Percentiles rank a stretch among this genome's conserved stretches.
These are phyloP conservation scores for Chironomus tepperi DNA, from an alignment of 1,140 invertebrate genomes.

Conservation along the genomic window DNA sequence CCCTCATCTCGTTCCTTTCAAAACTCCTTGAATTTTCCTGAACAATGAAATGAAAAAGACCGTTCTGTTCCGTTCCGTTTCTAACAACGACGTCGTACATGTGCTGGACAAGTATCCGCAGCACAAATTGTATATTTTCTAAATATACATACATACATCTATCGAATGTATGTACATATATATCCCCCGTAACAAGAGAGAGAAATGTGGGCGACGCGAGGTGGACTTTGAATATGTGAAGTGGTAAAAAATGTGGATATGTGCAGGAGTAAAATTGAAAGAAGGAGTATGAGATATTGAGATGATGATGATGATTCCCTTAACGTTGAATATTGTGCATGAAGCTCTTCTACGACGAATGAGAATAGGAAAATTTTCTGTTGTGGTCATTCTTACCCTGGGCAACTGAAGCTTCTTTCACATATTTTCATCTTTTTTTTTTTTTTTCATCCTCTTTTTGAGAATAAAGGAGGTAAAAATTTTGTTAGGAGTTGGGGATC, in stretches of 20 bases:
- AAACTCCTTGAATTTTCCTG: conserved; percentile 20
- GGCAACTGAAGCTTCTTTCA: background rate
- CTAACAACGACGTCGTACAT: conserved; percentile 21
- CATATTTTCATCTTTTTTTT: background rate
- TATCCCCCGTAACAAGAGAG: background rate
- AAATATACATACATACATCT: background rate
- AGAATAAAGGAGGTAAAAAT: background rate
- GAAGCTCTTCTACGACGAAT: background rate
- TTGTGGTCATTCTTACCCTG: background rate
- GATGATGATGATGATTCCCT: conserved; percentile 5
- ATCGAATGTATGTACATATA: background rate
- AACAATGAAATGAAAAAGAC: conserved; percentile 5
- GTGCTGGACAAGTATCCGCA: conserved; percentile 17
- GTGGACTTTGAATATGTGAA: background rate
- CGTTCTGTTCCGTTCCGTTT: background rate
- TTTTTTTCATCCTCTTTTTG: background rate
- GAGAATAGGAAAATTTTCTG: background rate
- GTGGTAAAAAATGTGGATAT: background rate
- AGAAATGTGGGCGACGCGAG: background rate
- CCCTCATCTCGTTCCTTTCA: background rate
- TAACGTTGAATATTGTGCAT: background rate
- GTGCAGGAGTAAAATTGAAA: background rate
- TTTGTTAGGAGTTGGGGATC: background rate
- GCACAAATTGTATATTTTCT: background rate
- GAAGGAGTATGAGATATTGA: background rate